phyloP scores from a whole-genome alignment of 2,797 vertebrate genomes.

The Myotis planiceps region DNA sequence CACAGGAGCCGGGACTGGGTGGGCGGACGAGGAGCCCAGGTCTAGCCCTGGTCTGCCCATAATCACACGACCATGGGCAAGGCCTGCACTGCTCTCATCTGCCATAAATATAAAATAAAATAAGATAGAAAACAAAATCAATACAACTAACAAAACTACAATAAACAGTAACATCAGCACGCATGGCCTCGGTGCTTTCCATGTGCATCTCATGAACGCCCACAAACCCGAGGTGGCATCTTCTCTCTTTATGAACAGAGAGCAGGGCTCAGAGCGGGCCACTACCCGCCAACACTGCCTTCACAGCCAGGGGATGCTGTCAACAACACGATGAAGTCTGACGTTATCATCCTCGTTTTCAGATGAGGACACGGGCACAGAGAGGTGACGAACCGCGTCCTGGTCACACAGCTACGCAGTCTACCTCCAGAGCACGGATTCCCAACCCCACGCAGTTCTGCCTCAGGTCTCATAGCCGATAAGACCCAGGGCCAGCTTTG shows the following conservation, averaged over 20 bases:
- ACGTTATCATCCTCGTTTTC: background rate
- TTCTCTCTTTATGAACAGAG: background rate
- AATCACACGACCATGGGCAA: background rate
- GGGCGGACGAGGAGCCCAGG: background rate
- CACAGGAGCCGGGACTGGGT: background rate
- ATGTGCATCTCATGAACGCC: background rate
- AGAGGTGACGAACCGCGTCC: background rate
- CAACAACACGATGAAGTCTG: background rate
- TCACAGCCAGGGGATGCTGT: rapidly evolving
- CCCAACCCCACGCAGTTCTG: background rate
- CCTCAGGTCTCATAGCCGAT: background rate
- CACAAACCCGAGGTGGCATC: background rate
- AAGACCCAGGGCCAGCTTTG: background rate
- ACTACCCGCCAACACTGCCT: background rate
- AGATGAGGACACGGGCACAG: background rate
- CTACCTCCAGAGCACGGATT: background rate
- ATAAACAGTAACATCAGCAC: background rate
- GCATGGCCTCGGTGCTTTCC: background rate
- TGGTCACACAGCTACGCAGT: background rate
- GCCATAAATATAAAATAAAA: background rate
- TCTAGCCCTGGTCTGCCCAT: background rate
- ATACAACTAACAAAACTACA: background rate
- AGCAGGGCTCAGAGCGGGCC: background rate
- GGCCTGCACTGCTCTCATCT: background rate
- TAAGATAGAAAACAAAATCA: background rate